Percentiles rank a stretch among this genome's conserved stretches.
These are phyloP conservation scores for Rhagonycha fulva DNA, from an alignment of 2,888 invertebrate species.

Conservation along the genomic window DNA sequence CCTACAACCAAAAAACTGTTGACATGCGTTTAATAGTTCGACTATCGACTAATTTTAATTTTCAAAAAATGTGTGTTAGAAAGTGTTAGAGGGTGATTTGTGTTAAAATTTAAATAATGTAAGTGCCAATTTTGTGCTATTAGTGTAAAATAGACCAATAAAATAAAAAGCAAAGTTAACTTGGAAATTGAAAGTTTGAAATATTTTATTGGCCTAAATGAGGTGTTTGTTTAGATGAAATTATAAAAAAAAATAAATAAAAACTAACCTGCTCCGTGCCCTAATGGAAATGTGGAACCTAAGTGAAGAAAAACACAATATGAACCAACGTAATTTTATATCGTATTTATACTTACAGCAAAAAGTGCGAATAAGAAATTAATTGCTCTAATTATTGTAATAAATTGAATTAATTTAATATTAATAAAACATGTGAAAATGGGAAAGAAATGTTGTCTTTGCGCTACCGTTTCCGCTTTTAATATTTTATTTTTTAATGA, in stretches of 20 bases:
- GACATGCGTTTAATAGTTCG: neutral
- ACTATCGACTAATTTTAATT: neutral
- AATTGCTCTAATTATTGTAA: constrained; percentile 8
- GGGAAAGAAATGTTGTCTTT: constrained; percentile 10
- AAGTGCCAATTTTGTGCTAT: neutral
- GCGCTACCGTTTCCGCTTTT: constrained; percentile 15
- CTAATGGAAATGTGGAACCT: constrained; percentile 28
- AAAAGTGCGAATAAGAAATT: neutral
- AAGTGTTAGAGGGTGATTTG: neutral
- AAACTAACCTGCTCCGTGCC: constrained; percentile 27
- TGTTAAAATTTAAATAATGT: neutral
- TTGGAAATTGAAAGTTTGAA: neutral
- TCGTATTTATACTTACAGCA: constrained; percentile 1
- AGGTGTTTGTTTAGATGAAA: neutral
- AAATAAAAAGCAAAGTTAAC: neutral
- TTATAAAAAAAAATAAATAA: constrained; percentile 15
- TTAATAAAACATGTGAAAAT: constrained; percentile 21
- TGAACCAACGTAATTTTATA: constrained; percentile 15
- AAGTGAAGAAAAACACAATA: constrained; percentile 27
- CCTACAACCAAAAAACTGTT: neutral
- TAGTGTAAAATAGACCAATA: neutral
- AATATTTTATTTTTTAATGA: constrained; percentile 24
- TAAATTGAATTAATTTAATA: constrained; percentile 14
- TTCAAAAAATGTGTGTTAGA: neutral
- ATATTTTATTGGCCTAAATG: constrained; percentile 1